A percentile compares a stretch with the other conserved stretches of the same genome.
These are phyloP conservation scores for Sycophaga agraensis DNA, from an alignment of 1,140 invertebrate genomes.

Conservation along the genomic window DNA sequence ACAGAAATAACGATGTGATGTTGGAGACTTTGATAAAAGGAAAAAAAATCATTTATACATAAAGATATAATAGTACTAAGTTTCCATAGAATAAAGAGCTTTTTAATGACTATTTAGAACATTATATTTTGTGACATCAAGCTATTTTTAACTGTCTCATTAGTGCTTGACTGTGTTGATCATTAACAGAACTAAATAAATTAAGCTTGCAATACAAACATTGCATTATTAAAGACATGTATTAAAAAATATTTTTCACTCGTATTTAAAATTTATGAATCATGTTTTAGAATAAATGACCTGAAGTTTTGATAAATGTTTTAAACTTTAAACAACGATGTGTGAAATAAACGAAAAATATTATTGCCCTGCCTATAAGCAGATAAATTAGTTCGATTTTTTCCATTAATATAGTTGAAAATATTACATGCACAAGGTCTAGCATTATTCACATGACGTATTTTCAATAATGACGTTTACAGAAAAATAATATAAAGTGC, in stretches of 20 bases:
- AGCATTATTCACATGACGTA: too few relatives aligned
- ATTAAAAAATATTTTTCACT: constrained; percentile 24
- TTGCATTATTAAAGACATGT: constrained; percentile 7
- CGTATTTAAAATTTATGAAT: constrained; percentile 2
- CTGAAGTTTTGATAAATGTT: constrained; percentile 26
- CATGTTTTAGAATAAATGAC: constrained; percentile 18
- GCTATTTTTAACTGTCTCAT: constrained; percentile 3
- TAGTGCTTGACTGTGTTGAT: neutral
- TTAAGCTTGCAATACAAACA: neutral
- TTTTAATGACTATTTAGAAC: constrained; percentile 20
- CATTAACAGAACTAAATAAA: neutral
- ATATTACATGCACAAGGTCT: too few relatives aligned
- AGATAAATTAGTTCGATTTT: neutral
- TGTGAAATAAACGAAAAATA: constrained; percentile 7
- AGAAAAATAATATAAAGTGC: too few relatives aligned
- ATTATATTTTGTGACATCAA: constrained; percentile 11
- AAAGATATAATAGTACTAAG: constrained; percentile 11
- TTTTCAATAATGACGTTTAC: too few relatives aligned
- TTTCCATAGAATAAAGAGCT: constrained; percentile 16
- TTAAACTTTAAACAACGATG: constrained; percentile 26
- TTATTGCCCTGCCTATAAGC: constrained; percentile 3
- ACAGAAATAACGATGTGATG: constrained; percentile 27
- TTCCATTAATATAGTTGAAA: too few relatives aligned
- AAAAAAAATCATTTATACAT: constrained; percentile 13
- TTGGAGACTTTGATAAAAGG: constrained; percentile 4